Conservation (phyloP, 2,797 vertebrate genomes). For the Champsocephalus esox region DNA sequence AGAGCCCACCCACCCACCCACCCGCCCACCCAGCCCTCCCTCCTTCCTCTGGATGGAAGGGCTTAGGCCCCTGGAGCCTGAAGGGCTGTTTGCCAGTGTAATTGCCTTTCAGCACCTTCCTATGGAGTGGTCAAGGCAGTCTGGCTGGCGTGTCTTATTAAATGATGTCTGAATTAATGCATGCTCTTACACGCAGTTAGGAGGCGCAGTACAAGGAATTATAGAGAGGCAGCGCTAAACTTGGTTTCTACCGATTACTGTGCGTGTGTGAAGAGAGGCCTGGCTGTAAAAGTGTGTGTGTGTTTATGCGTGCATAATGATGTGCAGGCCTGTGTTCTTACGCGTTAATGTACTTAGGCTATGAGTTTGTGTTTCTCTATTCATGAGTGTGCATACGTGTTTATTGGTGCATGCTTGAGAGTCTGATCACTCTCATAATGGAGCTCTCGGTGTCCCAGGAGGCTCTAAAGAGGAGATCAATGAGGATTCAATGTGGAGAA, state of each 20-base stretch:
- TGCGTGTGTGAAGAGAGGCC: constrained; percentile 31
- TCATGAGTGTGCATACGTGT: constrained; percentile 53
- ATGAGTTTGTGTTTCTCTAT: constrained; percentile 55
- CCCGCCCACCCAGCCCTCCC: neutral
- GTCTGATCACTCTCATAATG: constrained; percentile 74
- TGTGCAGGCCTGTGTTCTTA: constrained; percentile 18
- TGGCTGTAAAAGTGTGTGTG: constrained; percentile 36
- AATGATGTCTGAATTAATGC: constrained; percentile 86
- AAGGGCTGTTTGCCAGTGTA: constrained; percentile 80
- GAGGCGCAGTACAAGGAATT: constrained; percentile 84
- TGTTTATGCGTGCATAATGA: constrained; percentile 50
- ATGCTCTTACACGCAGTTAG: constrained; percentile 83
- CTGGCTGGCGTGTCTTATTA: constrained; percentile 84
- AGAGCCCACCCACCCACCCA: constrained; percentile 16
- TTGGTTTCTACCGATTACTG: constrained; percentile 83
- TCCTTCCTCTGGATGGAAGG: constrained; percentile 62
- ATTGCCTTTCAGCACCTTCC: constrained; percentile 85
- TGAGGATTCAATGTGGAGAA: constrained; percentile 80
- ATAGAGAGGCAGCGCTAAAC: constrained; percentile 77
- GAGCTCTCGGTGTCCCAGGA: constrained; percentile 67
- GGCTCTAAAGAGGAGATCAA: constrained; percentile 80
- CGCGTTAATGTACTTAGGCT: constrained; percentile 50
- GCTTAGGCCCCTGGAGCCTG: constrained; percentile 75
- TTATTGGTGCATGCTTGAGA: constrained; percentile 58
- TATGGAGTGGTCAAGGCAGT: constrained; percentile 81